phyloP scores from a whole-genome alignment of 2,888 invertebrate species.

The Brachynemurus nebulosus region DNA sequence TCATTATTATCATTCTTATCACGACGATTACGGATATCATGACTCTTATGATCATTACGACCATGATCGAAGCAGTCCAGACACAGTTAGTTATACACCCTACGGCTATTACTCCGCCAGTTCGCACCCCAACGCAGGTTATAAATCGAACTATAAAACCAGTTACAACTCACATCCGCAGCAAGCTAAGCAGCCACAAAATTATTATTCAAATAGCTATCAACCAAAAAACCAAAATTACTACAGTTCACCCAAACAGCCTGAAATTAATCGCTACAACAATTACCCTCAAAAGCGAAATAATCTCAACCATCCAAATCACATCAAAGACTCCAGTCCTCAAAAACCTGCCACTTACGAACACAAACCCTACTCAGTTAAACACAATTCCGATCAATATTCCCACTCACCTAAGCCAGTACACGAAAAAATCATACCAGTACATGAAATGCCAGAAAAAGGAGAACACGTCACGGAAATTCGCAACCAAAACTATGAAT shows the following conservation, averaged over 20 bases:
- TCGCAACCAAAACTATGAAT: background rate
- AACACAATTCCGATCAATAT: no score
- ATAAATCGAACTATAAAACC: background rate
- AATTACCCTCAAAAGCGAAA: slow-evolving; percentile 23
- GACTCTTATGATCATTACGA: slow-evolving; percentile 11
- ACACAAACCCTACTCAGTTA: slow-evolving; percentile 10
- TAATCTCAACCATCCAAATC: slow-evolving; percentile 25
- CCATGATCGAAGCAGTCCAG: slow-evolving; percentile 11
- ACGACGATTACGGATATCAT: slow-evolving; percentile 6
- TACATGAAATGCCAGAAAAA: background rate
- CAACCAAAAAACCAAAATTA: background rate
- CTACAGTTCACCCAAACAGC: slow-evolving; percentile 26
- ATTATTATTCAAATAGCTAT: background rate
- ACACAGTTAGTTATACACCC: background rate
- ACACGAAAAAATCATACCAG: no score
- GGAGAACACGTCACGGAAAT: background rate
- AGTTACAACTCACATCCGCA: background rate
- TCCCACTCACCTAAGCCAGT: background rate
- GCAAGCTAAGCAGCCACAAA: background rate
- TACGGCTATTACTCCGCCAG: background rate
- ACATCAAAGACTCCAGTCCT: slow-evolving; percentile 9
- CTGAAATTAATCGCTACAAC: slow-evolving; percentile 25
- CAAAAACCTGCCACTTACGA: slow-evolving; percentile 9
- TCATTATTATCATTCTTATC: background rate
- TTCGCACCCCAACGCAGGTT: background rate